A percentile compares a stretch with the other conserved stretches of the same genome.
Conservation (phyloP, 2,888 invertebrate genomes). For the Leptinotarsa juncta region DNA sequence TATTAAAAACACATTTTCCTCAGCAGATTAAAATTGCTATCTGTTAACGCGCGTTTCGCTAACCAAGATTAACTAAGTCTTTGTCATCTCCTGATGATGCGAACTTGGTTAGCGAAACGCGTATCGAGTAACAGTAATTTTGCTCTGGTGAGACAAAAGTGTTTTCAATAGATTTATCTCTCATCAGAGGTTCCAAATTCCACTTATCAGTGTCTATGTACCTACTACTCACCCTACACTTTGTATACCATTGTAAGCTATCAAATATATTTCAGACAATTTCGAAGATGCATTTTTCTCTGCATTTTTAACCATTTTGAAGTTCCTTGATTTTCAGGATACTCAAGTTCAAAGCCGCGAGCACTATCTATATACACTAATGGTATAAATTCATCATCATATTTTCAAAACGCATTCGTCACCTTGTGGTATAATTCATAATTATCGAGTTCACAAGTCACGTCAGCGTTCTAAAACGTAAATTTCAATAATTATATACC, state of each 20-base stretch:
- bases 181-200: too few relatives aligned
- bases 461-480: too few relatives aligned
- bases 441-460: neutral
- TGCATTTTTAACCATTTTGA: slow-evolving; percentile 18
- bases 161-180: too few relatives aligned
- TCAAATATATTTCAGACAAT: slow-evolving; percentile 33
- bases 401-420: neutral
- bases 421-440: neutral
- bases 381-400: neutral
- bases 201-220: neutral
- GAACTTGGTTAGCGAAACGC: too few relatives aligned
- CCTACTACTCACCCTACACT: slow-evolving; percentile 47
- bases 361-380: neutral
- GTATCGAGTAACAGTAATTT: too few relatives aligned
- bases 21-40: too few relatives aligned
- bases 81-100: too few relatives aligned
- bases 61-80: too few relatives aligned
- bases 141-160: too few relatives aligned
- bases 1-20: too few relatives aligned
- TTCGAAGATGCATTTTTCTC: slow-evolving; percentile 21
- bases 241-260: slow-evolving; percentile 38
- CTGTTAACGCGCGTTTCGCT: too few relatives aligned
- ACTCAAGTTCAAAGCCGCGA: neutral
- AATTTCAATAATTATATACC: too few relatives aligned
- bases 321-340: neutral